These are phyloP conservation scores for Atherinosoma microstoma DNA, from an alignment of 2,797 vertebrate species.

Conservation along the genomic window DNA sequence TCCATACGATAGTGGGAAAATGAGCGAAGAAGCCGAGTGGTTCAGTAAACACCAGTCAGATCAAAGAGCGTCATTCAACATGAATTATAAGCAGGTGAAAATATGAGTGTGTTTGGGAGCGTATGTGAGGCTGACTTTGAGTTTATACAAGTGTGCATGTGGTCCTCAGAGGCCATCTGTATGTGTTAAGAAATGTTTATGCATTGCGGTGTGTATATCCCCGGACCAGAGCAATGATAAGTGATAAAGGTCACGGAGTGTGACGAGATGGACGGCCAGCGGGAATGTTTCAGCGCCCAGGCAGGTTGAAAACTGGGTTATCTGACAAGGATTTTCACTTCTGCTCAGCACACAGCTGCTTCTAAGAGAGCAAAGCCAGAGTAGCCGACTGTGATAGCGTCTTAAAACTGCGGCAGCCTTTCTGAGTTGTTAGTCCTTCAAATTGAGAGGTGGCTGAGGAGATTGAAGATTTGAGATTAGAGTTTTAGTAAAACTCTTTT, in stretches of 20 bases:
- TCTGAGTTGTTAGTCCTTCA: neutral
- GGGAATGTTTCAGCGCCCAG: conserved; percentile 58
- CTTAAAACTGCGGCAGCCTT: conserved; percentile 8
- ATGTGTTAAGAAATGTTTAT: conserved; percentile 44
- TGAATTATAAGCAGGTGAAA: conserved; percentile 35
- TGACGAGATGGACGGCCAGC: conserved; percentile 55
- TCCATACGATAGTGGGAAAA: conserved; percentile 32
- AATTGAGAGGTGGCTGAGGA: neutral
- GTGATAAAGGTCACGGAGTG: conserved; percentile 53
- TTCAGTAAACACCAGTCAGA: conserved; percentile 45
- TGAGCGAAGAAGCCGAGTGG: conserved; percentile 9
- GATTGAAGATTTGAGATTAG: neutral
- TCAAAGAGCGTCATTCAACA: conserved; percentile 22
- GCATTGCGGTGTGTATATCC: conserved; percentile 19
- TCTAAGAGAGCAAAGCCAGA: neutral
- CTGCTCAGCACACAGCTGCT: conserved; percentile 46
- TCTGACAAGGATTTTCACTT: conserved; percentile 61
- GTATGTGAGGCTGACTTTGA: conserved; percentile 15
- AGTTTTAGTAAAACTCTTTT: neutral
- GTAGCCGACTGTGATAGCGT: conserved; percentile 13
- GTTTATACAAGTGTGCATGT: conserved; percentile 38
- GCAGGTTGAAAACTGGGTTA: conserved; percentile 53
- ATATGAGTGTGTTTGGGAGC: neutral
- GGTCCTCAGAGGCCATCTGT: conserved; percentile 46
- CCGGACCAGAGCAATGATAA: conserved; percentile 33